A percentile compares a stretch with the other conserved stretches of the same genome.
phyloP scores from a whole-genome alignment of 2,113 vertebrate genomes.

The Pongo abelii region DNA sequence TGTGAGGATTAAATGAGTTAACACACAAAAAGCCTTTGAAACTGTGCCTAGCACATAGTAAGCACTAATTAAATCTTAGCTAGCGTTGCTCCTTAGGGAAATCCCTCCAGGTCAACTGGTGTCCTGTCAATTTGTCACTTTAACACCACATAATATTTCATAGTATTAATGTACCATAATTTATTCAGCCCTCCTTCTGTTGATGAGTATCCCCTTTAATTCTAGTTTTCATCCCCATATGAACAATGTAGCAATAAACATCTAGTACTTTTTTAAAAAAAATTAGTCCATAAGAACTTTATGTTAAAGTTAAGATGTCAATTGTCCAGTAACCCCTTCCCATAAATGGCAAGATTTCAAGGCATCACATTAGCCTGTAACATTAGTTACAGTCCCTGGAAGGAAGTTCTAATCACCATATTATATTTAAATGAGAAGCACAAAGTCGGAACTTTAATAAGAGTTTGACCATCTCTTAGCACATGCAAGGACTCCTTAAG shows the following conservation, averaged over 20 bases:
- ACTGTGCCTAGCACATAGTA: not conserved
- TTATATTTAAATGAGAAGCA: constrained; percentile 14
- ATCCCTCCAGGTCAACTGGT: not conserved
- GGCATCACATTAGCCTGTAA: not conserved
- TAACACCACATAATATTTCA: constrained; percentile 27
- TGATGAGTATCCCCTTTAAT: not conserved
- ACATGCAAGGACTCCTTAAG: not conserved
- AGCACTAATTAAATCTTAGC: constrained; percentile 34
- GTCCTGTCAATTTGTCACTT: not conserved
- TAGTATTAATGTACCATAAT: not conserved
- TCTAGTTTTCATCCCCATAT: not conserved
- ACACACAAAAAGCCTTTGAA: not conserved
- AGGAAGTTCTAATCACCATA: constrained; percentile 27
- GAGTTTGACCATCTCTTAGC: not conserved
- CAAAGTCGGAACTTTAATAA: not conserved
- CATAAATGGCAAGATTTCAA: not conserved
- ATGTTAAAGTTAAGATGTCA: not conserved
- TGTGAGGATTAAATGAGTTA: not conserved
- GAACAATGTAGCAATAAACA: not conserved
- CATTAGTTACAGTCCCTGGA: not conserved
- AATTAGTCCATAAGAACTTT: not conserved
- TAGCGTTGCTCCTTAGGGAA: constrained; percentile 6
- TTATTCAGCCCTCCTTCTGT: not conserved
- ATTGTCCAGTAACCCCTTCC: not conserved
- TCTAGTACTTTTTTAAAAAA: not conserved